phyloP scores from a whole-genome alignment of 2,888 invertebrate species.

The Meiosimyza decipiens region DNA sequence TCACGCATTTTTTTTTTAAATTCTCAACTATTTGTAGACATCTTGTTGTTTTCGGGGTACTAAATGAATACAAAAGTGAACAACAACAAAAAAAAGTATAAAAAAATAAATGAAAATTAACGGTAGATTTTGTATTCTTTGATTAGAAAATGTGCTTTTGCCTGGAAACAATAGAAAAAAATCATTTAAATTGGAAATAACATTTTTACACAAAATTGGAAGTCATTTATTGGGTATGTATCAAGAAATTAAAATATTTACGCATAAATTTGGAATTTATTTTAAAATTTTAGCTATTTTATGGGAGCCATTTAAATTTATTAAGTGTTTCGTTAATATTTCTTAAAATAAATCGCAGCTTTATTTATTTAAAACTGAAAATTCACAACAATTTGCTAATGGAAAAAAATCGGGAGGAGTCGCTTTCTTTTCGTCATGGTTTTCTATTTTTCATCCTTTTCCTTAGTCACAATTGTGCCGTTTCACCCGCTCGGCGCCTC shows the following conservation, averaged over 20 bases:
- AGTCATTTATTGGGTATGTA: not conserved
- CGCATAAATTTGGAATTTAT: too few relatives aligned
- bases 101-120: constrained; percentile 21
- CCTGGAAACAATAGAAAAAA: constrained; percentile 11
- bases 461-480: constrained; percentile 47
- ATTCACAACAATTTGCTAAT: constrained; percentile 19
- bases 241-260: not conserved
- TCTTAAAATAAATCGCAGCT: not conserved
- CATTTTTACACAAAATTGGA: too few relatives aligned
- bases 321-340: not conserved
- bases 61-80: constrained; percentile 23
- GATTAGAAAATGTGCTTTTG: constrained; percentile 30
- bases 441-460: constrained; percentile 42
- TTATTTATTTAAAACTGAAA: constrained; percentile 11
- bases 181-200: not conserved
- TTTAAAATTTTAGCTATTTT: too few relatives aligned
- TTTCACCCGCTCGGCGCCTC: constrained; percentile 46
- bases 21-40: constrained; percentile 16
- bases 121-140: constrained; percentile 34
- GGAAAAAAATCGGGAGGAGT: constrained; percentile 47
- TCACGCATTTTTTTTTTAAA: constrained; percentile 6
- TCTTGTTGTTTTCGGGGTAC: not conserved
- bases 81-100: not conserved
- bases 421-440: constrained; percentile 48
- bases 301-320: not conserved